These are phyloP conservation scores for Lepeophtheirus nordmannii DNA, from an alignment of 2,888 invertebrate species.

Conservation along the genomic window DNA sequence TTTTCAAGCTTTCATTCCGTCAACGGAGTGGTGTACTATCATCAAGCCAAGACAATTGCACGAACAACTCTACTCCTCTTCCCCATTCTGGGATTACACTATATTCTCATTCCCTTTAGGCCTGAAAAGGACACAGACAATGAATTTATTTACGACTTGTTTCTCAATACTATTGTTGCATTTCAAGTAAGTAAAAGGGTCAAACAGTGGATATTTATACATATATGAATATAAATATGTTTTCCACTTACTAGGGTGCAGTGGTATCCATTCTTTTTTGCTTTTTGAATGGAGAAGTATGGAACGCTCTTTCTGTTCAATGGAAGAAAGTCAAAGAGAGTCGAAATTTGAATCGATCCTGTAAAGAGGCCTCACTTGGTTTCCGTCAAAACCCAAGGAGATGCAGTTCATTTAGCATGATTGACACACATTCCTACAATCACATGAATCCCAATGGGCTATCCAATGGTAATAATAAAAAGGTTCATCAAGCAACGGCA, in stretches of 20 bases:
- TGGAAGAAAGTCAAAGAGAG: slow-evolving; percentile 1
- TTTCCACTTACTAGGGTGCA: neutral
- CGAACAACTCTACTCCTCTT: neutral
- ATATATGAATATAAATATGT: neutral
- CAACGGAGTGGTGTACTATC: neutral
- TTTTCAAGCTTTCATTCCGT: neutral
- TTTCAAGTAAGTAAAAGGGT: neutral
- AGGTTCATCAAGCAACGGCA: no score
- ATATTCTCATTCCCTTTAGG: neutral
- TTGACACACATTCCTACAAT: slow-evolving; percentile 2
- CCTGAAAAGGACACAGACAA: neutral
- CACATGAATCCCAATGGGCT: neutral
- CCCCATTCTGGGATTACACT: neutral
- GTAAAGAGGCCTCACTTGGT: neutral
- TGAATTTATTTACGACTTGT: neutral
- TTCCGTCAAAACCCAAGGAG: neutral
- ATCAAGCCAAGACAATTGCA: neutral
- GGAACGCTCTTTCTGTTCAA: neutral
- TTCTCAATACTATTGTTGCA: neutral
- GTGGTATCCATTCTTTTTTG: neutral
- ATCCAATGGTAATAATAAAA: no score
- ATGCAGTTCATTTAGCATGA: neutral
- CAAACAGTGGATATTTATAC: no score
- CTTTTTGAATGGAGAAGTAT: neutral
- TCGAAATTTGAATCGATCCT: neutral